Evolutionary conservation across 2,888 invertebrate genomes (phyloP).

Genomic region (Osmoderma eremita): DNA sequence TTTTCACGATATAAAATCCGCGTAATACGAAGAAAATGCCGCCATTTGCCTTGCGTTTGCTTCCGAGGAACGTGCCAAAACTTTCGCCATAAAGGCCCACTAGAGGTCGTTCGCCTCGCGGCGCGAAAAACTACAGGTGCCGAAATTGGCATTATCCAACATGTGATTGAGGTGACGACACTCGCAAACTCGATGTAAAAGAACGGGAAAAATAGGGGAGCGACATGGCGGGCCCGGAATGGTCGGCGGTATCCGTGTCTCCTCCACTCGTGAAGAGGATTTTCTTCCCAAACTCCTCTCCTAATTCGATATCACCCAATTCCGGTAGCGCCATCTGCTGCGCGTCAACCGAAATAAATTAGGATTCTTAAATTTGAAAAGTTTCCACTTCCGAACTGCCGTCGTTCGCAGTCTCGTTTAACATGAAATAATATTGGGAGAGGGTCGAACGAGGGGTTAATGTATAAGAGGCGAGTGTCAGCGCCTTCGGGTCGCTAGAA

Average conservation of each 20-base stretch:
- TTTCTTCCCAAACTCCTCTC: constrained; percentile 25
- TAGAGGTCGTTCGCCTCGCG: constrained; percentile 22
- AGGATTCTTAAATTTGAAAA: constrained; percentile 54
- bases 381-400: constrained; percentile 51
- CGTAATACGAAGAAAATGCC: constrained; percentile 30
- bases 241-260: constrained; percentile 20
- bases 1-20: constrained; percentile 33
- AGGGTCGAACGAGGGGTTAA: constrained; percentile 36
- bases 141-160: constrained; percentile 40
- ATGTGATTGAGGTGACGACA: constrained; percentile 38
- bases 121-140: constrained; percentile 37
- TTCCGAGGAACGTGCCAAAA: constrained; percentile 28
- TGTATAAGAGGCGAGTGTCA: constrained; percentile 21
- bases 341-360: constrained; percentile 52
- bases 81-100: constrained; percentile 38
- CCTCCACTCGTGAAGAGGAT: constrained; percentile 1
- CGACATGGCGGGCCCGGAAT: not conserved
- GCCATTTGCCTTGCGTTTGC: constrained; percentile 18
- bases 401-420: constrained; percentile 50
- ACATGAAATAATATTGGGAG: constrained; percentile 50
- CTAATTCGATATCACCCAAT: constrained; percentile 45
- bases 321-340: constrained; percentile 49
- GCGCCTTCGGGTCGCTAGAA: not conserved
- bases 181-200: constrained; percentile 32
- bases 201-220: constrained; percentile 6